Percentiles rank a stretch among this genome's conserved stretches.
Conservation (phyloP, 1,140 invertebrate genomes). For the Cydia strobilella region DNA sequence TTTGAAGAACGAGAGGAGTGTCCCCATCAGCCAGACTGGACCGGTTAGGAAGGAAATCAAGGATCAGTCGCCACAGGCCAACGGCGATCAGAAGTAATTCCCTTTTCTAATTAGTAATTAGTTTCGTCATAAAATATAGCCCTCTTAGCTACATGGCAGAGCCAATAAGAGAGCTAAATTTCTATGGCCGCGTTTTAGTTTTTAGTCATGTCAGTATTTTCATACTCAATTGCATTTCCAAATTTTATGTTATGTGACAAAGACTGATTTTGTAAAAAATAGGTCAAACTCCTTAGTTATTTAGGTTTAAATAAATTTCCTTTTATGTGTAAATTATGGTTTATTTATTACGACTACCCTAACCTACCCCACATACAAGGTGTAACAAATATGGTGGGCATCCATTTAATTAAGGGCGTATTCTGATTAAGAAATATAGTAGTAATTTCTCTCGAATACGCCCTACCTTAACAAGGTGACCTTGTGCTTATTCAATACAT, state of each 20-base stretch:
- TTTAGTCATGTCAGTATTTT: slow-evolving; percentile 19
- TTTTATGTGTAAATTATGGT: neutral
- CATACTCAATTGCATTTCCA: slow-evolving; percentile 14
- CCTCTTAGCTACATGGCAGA: neutral
- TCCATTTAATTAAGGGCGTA: too few relatives aligned
- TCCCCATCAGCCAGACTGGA: slow-evolving; percentile 84
- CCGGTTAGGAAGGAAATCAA: slow-evolving; percentile 73
- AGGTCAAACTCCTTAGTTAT: neutral
- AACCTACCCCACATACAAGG: neutral
- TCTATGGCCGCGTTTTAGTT: neutral
- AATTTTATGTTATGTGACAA: slow-evolving; percentile 9
- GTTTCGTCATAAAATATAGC: neutral
- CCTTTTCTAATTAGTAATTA: neutral
- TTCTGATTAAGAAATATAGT: too few relatives aligned
- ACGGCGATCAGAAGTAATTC: slow-evolving; percentile 40
- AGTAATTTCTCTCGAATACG: too few relatives aligned
- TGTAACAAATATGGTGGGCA: neutral
- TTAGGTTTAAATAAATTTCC: slow-evolving; percentile 29
- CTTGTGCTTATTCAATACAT: too few relatives aligned
- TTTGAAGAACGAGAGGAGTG: slow-evolving; percentile 80
- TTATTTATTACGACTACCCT: slow-evolving; percentile 7
- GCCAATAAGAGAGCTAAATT: neutral
- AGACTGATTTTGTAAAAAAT: slow-evolving; percentile 26
- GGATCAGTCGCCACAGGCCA: slow-evolving; percentile 52
- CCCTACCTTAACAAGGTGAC: too few relatives aligned